Evolutionary conservation across 2,888 invertebrate species (phyloP), one percentile per base, ranked within the genome.

Genomic region (Euspilapteryx auroguttella): DNA sequence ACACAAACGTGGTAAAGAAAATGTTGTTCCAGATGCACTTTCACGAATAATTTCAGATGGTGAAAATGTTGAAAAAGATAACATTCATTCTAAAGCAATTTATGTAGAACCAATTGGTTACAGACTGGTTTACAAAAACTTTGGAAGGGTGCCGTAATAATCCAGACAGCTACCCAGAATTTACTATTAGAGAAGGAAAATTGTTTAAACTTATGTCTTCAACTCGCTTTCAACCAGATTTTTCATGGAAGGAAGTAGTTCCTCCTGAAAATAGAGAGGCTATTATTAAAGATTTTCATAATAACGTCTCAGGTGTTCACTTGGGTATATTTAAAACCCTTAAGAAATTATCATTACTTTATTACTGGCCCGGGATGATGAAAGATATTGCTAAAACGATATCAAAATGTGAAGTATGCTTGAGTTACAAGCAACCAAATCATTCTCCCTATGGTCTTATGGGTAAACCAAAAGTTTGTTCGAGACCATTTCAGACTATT

Each of bases 281-380:
- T n/a, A 22, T 21, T 13, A 21, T 21, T 5, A 12, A 12, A 11
- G 14, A 21, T 26, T 22, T 13, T 14, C 28, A 22, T 9, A 28
- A 26, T 29, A 21, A 7, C n/a, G n/a, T n/a, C n/a, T n/a, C n/a
- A n/a, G n/a, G n/a, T n/a, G n/a, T n/a, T n/a, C n/a, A n/a, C n/a
- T 31, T 14, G 28, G 33, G 21, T 32, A 36, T 30, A 12, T 32
- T n/a, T 32, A 35, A 28, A 14, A 28, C 28, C 5, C 22, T 14
- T 13, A 6, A 21, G 4, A 21, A 31, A 5, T 9, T 28, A 12
- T 3, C 9, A 9, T 14, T 28, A 14, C 14, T n/a, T 4, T 14
- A 25, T 10, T 25, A 9, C 15, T 25, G 25, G 25, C 25, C 25
- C 3, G 24, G 22, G 4, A 23, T 29, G 24, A n/a, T 12, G 15